Evolutionary conservation across 2,797 vertebrate genomes (phyloP), one percentile per base, ranked within the genome.

Genomic region (Alfaro cultratus): DNA sequence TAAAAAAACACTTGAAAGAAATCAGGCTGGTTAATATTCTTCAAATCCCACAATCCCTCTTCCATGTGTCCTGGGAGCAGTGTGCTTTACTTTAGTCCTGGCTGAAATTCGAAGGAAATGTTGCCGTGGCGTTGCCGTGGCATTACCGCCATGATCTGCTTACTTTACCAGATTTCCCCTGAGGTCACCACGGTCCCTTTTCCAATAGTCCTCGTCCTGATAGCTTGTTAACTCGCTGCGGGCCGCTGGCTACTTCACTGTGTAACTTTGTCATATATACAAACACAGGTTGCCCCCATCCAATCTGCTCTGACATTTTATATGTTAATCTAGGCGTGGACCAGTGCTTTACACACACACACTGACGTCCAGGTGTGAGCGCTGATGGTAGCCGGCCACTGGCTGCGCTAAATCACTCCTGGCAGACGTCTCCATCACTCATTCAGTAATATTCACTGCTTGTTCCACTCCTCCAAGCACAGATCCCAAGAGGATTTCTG

Each of bases 391-490:
- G 11, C 36, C 16, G 41, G 57, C 82, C 43, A 70, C 76, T 70
- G 72, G 68, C 57, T 83, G 1, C 15, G 62, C 47, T 73, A 73
- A 77, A 83, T 76, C 53, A 83, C 75, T 68, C 51, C 76, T 55
- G 16, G 46, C 83, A 84, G 71, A 85, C 73, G 43, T 84, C 64
- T 91, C 87, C 83, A 86, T 86, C 80, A 93, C 89, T 90, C 81
- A 90, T 90, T 76, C 57, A 15, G 74, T 57, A 83, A 85, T 86
- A 86, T 87, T 87, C 80, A 89, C 78, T 21, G 71, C 80, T 85
- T 84, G 86, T 92, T 93, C 91, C 81, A 62, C 88, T 81, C 82
- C 85, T 90, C n/a, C 53, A 45, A 84, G 70, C 85, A 74, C 70
- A 36, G 78, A 73, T 82, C 91, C 88, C 88, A 70, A 0, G 84